Conservation (phyloP, 2,113 vertebrate species). For the Datnioides undecimradiatus region DNA sequence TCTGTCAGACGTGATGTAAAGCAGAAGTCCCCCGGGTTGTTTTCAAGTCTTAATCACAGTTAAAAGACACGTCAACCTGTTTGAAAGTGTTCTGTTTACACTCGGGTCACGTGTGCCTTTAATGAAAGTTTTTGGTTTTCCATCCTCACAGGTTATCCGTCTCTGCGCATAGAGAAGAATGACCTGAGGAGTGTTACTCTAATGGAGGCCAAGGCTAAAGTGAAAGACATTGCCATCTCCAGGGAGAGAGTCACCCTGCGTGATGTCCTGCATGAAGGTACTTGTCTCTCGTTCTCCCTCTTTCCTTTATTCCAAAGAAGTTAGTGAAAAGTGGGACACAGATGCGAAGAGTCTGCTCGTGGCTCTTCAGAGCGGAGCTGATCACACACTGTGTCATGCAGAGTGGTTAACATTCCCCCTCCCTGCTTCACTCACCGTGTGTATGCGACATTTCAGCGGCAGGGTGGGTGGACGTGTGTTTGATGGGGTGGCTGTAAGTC, state of each 20-base stretch:
- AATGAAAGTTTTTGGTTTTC: slow-evolving; percentile 49
- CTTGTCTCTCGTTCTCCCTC: neutral
- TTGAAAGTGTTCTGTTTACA: slow-evolving; percentile 3
- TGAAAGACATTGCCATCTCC: slow-evolving; percentile 98
- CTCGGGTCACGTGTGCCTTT: neutral
- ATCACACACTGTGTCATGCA: slow-evolving; percentile 3
- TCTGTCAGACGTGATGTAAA: slow-evolving; percentile 4
- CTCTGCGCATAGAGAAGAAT: slow-evolving; percentile 98
- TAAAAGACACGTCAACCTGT: neutral
- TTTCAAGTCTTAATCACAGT: slow-evolving; percentile 8
- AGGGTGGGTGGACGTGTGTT: too few species aligned
- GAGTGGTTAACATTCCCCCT: neutral
- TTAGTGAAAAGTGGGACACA: neutral
- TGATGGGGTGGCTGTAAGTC: too few species aligned
- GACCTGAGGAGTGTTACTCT: slow-evolving; percentile 96
- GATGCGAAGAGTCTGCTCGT: neutral
- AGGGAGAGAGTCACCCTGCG: slow-evolving; percentile 95
- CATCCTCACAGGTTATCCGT: slow-evolving; percentile 93
- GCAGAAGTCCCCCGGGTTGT: neutral
- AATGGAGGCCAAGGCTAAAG: slow-evolving; percentile 96
- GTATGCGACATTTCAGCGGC: too few species aligned
- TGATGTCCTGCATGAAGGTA: slow-evolving; percentile 97
- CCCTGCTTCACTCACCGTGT: neutral
- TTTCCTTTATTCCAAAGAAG: neutral
- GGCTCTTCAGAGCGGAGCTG: neutral